These are phyloP conservation scores for Apis cerana DNA, from an alignment of 1,140 invertebrate species.

Conservation along the genomic window DNA sequence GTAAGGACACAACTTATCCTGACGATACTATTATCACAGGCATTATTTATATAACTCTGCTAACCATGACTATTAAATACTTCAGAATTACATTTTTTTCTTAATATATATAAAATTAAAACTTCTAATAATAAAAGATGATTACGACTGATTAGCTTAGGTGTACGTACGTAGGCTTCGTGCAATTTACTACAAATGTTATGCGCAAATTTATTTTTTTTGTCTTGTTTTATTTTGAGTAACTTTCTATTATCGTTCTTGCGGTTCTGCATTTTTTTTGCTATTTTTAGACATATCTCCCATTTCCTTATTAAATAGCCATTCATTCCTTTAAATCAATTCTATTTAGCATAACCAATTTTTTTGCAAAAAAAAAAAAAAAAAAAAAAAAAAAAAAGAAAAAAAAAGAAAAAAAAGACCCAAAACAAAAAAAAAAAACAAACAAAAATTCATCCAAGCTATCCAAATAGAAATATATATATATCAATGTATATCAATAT, in stretches of 20 bases:
- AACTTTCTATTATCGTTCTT: slow-evolving; percentile 38
- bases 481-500: slow-evolving; percentile 58
- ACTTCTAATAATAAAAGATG: slow-evolving; percentile 78
- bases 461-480: slow-evolving; percentile 69
- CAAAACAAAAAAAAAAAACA: too few relatives aligned
- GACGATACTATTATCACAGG: slow-evolving; percentile 83
- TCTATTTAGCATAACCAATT: slow-evolving; percentile 28
- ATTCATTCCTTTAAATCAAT: neutral
- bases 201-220: slow-evolving; percentile 52
- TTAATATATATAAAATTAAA: slow-evolving; percentile 79
- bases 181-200: slow-evolving; percentile 67
- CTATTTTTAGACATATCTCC: neutral
- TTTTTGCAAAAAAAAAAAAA: slow-evolving; percentile 57
- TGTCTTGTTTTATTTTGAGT: slow-evolving; percentile 31
- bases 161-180: slow-evolving; percentile 72
- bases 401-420: too few relatives aligned
- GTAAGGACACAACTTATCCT: slow-evolving; percentile 83
- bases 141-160: slow-evolving; percentile 72
- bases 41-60: slow-evolving; percentile 81
- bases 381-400: too few relatives aligned
- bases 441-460: slow-evolving; percentile 65
- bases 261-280: slow-evolving; percentile 15
- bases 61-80: slow-evolving; percentile 80
- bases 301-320: neutral
- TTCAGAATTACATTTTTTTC: slow-evolving; percentile 75